Percentiles rank a stretch among this genome's conserved stretches.
Evolutionary conservation across 37 sponge, comb jelly and placozoan genomes (phyloP).

Genomic region (Tethya wilhelma): DNA sequence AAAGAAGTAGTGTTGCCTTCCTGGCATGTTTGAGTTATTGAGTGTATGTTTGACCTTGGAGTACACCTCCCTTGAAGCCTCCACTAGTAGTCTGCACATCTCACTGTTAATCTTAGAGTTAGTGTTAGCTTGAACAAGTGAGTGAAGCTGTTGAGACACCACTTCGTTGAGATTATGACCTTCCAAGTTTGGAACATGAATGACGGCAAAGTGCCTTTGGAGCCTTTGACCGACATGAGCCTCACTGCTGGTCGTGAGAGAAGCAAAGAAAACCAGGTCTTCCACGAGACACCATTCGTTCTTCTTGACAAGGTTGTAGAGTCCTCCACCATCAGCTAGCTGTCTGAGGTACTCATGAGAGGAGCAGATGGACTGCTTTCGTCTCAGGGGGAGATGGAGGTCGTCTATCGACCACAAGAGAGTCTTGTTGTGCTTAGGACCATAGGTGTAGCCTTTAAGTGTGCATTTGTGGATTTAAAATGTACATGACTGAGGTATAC

Average conservation of each 20-base stretch:
- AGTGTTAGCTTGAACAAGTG: not conserved
- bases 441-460: slow-evolving; percentile 75
- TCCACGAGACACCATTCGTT: slow-evolving; percentile 79
- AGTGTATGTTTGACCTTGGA: slow-evolving; percentile 22
- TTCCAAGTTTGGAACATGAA: slow-evolving; percentile 29
- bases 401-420: slow-evolving; percentile 86
- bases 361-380: not conserved
- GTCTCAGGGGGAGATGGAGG: slow-evolving; percentile 67
- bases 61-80: slow-evolving; percentile 41
- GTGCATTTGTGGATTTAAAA: no score
- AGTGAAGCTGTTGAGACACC: slow-evolving; percentile 9
- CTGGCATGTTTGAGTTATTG: slow-evolving; percentile 57
- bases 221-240: slow-evolving; percentile 18
- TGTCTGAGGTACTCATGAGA: slow-evolving; percentile 76
- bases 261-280: slow-evolving; percentile 71
- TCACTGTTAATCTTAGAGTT: not conserved
- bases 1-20: slow-evolving; percentile 76
- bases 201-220: slow-evolving; percentile 71
- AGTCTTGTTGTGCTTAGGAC: slow-evolving; percentile 69
- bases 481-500: no score
- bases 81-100: not conserved
- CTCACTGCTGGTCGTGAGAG: not conserved
- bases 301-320: slow-evolving; percentile 73
- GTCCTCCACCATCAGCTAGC: slow-evolving; percentile 67
- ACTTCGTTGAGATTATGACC: slow-evolving; percentile 3